Evolutionary conservation across 2,797 vertebrate genomes (phyloP), one percentile per base, ranked within the genome.

Genomic region (Podarcis siculus): DNA sequence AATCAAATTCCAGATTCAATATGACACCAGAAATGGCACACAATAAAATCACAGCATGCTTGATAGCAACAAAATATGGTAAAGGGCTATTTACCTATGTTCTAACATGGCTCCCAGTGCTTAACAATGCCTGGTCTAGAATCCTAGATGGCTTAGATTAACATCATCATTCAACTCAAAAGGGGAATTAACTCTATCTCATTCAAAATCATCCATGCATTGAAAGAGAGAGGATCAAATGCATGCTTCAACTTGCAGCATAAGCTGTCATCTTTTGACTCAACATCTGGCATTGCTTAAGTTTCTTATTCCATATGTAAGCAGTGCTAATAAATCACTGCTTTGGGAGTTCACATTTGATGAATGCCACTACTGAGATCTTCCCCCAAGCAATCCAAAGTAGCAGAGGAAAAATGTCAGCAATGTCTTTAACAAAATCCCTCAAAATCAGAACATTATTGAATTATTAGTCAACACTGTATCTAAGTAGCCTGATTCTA

Each of bases 211-310:
- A 49, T 19, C 88, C 39, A 82, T 79, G 17, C 58, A 86, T 49
- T 32, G 87, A 79, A 45, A 85, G 49, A 39, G 45, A 55, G 49
- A 39, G 45, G 37, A 45, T 30, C 5, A 27, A 84, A 30, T 37
- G 49, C 61, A 69, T 73, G n/a, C 76, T 92, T 91, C 77, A 39
- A 17, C 76, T 90, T 6, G 66, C 66, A 87, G 35, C 27, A 83
- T n/a, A 87, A 49, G 73, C 3, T 32, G 78, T 27, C 73, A 73
- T 85, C 83, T 86, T 86, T 87, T 79, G n/a, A 75, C 27, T 49
- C 72, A 77, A 85, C 84, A 90, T 90, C 90, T 92, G 87, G 77
- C 25, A 21, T 39, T 76, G 72, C 83, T 92, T 87, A 85, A 42
- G 39, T 85, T 90, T 92, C 87, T 86, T 89, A 25, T 89, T 87